phyloP scores from a whole-genome alignment of 2,888 invertebrate genomes.

The Nymphalis c-album region DNA sequence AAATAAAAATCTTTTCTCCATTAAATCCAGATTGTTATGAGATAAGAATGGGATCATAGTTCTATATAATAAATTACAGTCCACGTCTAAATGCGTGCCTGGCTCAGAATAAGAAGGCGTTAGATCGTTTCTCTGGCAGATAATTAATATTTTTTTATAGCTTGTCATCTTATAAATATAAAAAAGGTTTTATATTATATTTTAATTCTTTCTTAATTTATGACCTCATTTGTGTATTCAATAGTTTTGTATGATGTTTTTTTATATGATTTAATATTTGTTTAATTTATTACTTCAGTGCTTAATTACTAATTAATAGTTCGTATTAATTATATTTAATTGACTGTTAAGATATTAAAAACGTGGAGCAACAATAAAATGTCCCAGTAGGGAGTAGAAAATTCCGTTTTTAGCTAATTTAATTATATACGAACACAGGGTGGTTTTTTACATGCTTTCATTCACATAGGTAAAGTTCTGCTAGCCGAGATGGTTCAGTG shows the following conservation, averaged over 20 bases:
- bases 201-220: background rate
- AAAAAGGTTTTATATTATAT: slow-evolving; percentile 3
- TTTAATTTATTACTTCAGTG: background rate
- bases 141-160: slow-evolving; percentile 1
- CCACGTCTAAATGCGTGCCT: background rate
- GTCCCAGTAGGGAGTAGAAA: too few relatives aligned
- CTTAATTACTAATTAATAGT: background rate
- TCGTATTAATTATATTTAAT: slow-evolving; percentile 3
- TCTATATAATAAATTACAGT: background rate
- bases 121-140: background rate
- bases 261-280: background rate
- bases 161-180: background rate
- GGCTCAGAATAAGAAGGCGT: background rate
- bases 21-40: too few relatives aligned
- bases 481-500: too few relatives aligned
- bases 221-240: background rate
- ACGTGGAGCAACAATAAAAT: too few relatives aligned
- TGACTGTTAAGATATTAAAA: background rate
- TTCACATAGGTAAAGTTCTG: too few relatives aligned
- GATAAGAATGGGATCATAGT: background rate
- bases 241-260: background rate
- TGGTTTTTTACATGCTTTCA: too few relatives aligned
- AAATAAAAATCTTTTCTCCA: too few relatives aligned
- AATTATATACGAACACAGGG: too few relatives aligned
- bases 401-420: too few relatives aligned